Base-by-base conservation (phyloP, 2,888 invertebrate genomes). In the Cerastoderma edule region DNA sequence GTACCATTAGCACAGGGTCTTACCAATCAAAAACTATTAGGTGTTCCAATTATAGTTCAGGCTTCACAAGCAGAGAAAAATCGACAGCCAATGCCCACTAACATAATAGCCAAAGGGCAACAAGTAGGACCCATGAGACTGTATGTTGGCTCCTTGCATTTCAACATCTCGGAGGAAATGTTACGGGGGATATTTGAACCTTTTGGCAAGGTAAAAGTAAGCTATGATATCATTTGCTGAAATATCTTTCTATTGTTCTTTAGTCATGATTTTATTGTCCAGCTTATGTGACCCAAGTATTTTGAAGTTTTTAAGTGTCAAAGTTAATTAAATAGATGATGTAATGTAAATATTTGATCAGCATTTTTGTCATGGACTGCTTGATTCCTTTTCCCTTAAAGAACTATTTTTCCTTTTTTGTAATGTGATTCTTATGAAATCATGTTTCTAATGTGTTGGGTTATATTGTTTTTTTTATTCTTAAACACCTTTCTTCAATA, bases 141-240 rank as follows among this genome's bases (percentile, higher is more conserved):
- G 10, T 99, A 99, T 93, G 98, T 99, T 70, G 99, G 99, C 35
- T 99, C 99, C 24, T 94, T 99, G 71, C 99, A 99, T 93, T 99
- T 98, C 92, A 99, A 99, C 93, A 99, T 99, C 85, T 98, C 98
- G 8, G 99, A 99, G 94, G 99, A 99, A 83, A 99, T 99, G 99
- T 94, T 99, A 72, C 94, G 96, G 72, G 98, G 98, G 32, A 99
- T 99, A 85, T 99, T 99, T 94, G 99, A 99, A 93, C 99, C 99
- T 0, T 99, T 99, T 93, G 99, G 99, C 53, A 98, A 98, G 90
- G 93, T 93, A 82, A 79, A 85, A 70, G 32, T 30, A 10, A 16
- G 67, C 6, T 27, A 64, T 50, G 50, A 6, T n/a, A n/a, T 50
- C 5, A 50, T 50, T 50, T 13, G 22, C 6, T 39, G 16, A 10